A percentile compares a stretch with the other conserved stretches of the same genome.
These are phyloP conservation scores for Cheilosia impressa DNA, from an alignment of 2,888 invertebrate species.

Conservation along the genomic window DNA sequence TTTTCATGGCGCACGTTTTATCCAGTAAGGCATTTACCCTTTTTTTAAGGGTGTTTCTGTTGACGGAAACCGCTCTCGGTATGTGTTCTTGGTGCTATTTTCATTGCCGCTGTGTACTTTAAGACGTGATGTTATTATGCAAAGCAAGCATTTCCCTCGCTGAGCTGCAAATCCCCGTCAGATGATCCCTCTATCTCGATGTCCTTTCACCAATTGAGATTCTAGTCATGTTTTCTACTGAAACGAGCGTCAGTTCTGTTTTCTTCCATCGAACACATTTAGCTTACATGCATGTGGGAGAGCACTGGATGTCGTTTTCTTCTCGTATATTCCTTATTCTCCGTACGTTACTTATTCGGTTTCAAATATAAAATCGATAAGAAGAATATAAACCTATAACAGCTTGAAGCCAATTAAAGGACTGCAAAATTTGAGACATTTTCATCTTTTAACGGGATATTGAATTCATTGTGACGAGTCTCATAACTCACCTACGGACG, in stretches of 20 bases:
- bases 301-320: conserved; percentile 28
- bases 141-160: conserved; percentile 73
- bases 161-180: conserved; percentile 74
- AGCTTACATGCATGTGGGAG: conserved; percentile 56
- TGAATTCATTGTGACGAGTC: background rate
- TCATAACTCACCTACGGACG: conserved; percentile 14
- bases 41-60: conserved; percentile 49
- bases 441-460: background rate
- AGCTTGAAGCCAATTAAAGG: conserved; percentile 25
- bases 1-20: conserved; percentile 59
- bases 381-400: conserved; percentile 22
- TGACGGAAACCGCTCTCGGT: conserved; percentile 68
- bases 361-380: conserved; percentile 67
- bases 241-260: conserved; percentile 72
- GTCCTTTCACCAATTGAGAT: conserved; percentile 67
- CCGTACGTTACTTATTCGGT: conserved; percentile 54
- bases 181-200: conserved; percentile 73
- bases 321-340: conserved; percentile 26
- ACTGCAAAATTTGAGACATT: conserved; percentile 18
- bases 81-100: conserved; percentile 51
- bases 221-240: conserved; percentile 68
- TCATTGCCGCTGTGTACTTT: conserved; percentile 70
- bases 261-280: conserved; percentile 65
- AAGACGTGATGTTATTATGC: conserved; percentile 75
- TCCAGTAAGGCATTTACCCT: conserved; percentile 65